Base-by-base conservation (phyloP, 2,888 invertebrate genomes). In the Gastracanthus pulcherrimus region DNA sequence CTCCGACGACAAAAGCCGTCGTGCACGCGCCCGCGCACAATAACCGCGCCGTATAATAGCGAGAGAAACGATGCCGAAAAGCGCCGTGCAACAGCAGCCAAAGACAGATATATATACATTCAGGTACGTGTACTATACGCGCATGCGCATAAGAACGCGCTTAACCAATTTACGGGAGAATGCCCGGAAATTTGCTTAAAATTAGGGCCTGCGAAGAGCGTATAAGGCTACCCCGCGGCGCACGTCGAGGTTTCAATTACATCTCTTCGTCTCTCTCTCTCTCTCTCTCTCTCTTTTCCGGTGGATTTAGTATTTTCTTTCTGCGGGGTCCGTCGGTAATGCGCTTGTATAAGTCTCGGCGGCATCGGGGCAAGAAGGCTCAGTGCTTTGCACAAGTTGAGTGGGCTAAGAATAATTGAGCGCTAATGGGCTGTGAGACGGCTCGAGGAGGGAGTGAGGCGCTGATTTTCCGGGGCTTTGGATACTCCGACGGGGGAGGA, bases 161-260 rank as follows among this genome's bases (percentile, higher is more conserved):
- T 81, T 75, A 78, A 48, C 78, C 82, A 80, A 79, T 82, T 79
- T 80, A 80, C 82, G 67, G 77, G 60, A 82, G 76, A 82, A 80
- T 82, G 82, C 38, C 62, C 64, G 69, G 55, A 69, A 80, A 80
- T 80, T 80, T 69, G 74, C 80, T 80, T 80, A 75, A 62, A 62
- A 75, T 69, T 38, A 64, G 71, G 38, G 34, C 60, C 41, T 13
- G n/a, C 26, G 36, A n/a, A 16, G 36, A 51, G 11, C 41, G n/a
- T n/a, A n/a, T n/a, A n/a, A n/a, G n/a, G n/a, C n/a, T n/a, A 5
- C 70, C 62, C 60, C 26, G 62, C 19, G 13, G 58, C 19, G 66
- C 67, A 7, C 48, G 13, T 9, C 51, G 9, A 11, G 66, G 55
- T 79, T 48, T 64, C 72, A 48, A 77, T 70, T 70, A 48, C 71